Percentiles rank a stretch among this genome's conserved stretches.
phyloP scores from a whole-genome alignment of 2,113 vertebrate species.

The Forbesichthys papilliferus region DNA sequence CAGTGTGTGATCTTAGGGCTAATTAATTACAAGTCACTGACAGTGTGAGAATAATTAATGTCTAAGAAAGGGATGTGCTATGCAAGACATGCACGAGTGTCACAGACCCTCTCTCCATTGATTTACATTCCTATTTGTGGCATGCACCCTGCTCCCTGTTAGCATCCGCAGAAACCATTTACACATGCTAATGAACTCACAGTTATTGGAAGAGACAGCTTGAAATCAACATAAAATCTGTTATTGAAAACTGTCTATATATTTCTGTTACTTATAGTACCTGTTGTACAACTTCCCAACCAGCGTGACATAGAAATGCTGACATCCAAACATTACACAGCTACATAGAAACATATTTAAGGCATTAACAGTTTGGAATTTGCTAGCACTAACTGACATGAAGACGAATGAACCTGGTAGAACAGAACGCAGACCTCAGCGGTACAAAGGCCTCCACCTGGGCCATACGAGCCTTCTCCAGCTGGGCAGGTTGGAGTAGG shows the following conservation, averaged over 20 bases:
- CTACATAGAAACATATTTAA: background rate
- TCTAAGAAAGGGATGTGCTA: conserved; percentile 33
- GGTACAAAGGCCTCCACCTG: conserved; percentile 40
- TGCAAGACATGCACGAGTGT: conserved; percentile 27
- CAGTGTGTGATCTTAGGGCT: conserved; percentile 74
- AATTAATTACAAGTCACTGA: conserved; percentile 79
- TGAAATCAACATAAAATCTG: conserved; percentile 48
- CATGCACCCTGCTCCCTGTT: conserved; percentile 47
- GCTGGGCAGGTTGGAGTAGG: conserved; percentile 68
- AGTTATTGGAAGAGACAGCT: conserved; percentile 51
- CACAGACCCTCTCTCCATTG: conserved; percentile 14
- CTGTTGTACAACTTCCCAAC: conserved; percentile 15
- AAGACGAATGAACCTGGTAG: conserved; percentile 5
- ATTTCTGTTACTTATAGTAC: conserved; percentile 29
- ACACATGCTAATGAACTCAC: conserved; percentile 62
- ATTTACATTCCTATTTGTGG: conserved; percentile 42
- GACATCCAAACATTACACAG: conserved; percentile 24
- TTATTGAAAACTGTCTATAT: conserved; percentile 8
- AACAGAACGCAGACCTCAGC: conserved; percentile 42
- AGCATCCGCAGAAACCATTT: conserved; percentile 57
- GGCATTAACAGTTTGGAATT: conserved; percentile 51
- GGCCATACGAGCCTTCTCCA: conserved; percentile 51
- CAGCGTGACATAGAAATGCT: conserved; percentile 2
- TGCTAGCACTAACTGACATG: conserved; percentile 42
- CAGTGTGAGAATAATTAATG: conserved; percentile 79